Base-by-base conservation (phyloP, 2,797 vertebrate species). In the Periparus ater region DNA sequence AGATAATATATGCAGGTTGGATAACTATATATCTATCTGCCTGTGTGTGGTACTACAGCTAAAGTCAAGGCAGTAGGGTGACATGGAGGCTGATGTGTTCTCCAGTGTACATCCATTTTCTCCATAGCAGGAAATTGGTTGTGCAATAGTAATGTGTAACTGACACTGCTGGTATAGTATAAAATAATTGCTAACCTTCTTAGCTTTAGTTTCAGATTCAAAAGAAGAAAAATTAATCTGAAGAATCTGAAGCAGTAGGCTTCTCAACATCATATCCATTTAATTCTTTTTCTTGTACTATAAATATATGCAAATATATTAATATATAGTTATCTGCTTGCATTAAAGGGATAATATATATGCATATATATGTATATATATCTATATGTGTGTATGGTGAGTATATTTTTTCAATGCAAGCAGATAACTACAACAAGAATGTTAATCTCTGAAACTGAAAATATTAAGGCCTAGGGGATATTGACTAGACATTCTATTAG, bases 1-100 rank as follows among this genome's bases (percentile, higher is more conserved):
- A 90, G 94, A 91, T 96, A 95, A 92, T 84, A 88, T 91, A 91
- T 90, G 94, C 92, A 93, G 71, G 82, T 7, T 93, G 85, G 71
- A 94, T 63, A 63, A 50, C 82, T 76, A 42, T 72, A 63, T 73
- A 80, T 88, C 85, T 83, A 29, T 66, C 76, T 92, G 89, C 57
- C 89, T 84, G 95, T 89, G 91, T 95, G 86, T 96, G 95, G 93
- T 88, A 94, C 68, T 55, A 47, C 8, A 67, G 34, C 70, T 88
- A 53, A 86, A 95, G 51, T 44, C 68, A 61, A 89, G 74, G 62
- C 61, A 60, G 10, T 9, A 36, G n/a, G 32, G 40, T 89, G 67
- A 65, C 65, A 67, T 20, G 36, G 62, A 86, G 47, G 62, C 55
- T 88, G 62, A 22, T 73, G n/a, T 8, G 7, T 73, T 92, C 66